Conservation (phyloP, 2,888 invertebrate genomes). For the Pandemis heparana region DNA sequence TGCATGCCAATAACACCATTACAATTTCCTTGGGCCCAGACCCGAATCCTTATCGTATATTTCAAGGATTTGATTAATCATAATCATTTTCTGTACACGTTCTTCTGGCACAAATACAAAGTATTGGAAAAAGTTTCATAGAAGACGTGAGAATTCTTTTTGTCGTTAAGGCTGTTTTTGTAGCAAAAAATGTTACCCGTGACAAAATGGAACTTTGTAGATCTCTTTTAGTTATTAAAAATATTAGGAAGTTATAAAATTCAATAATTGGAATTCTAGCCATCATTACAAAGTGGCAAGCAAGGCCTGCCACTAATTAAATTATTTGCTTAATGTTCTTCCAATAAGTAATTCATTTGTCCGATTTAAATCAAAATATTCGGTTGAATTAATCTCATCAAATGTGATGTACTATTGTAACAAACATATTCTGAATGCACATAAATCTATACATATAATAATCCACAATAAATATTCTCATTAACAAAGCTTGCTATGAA, state of each 20-base stretch:
- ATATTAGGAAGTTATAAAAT: background rate
- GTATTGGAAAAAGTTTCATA: conserved; percentile 23
- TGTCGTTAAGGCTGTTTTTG: background rate
- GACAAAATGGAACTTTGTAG: background rate
- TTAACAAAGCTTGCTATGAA: conserved; percentile 58
- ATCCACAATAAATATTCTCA: conserved; percentile 12
- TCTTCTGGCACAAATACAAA: conserved; percentile 17
- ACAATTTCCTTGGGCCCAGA: conserved; percentile 62
- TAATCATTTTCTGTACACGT: conserved; percentile 41
- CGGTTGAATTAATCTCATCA: no score
- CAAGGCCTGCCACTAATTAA: no score
- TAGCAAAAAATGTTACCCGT: background rate
- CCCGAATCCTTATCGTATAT: conserved; percentile 66
- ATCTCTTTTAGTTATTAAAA: background rate
- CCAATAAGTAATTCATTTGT: no score
- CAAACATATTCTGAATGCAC: background rate
- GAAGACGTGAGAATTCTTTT: conserved; percentile 20
- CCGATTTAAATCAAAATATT: no score
- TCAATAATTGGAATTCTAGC: background rate
- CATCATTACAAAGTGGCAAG: no score
- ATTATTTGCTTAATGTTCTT: no score
- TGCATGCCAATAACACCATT: conserved; percentile 77
- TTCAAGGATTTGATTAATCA: conserved; percentile 55
- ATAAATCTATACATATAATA: no score
- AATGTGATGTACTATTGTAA: no score